phyloP scores from a whole-genome alignment of 2,888 invertebrate genomes.

The Pecten maximus region DNA sequence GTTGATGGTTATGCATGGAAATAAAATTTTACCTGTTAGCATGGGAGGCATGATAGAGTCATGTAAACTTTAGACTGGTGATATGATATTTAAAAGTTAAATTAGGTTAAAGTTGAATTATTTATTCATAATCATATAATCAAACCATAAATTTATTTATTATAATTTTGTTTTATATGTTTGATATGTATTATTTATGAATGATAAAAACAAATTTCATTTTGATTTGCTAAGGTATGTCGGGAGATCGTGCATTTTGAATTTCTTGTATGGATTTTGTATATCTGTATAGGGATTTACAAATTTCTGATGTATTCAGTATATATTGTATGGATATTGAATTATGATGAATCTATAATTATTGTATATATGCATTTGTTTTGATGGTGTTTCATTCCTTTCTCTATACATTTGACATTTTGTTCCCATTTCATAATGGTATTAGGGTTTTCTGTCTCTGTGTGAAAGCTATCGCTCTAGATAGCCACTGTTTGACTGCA shows the following conservation, averaged over 20 bases:
- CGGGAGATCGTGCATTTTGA: background rate
- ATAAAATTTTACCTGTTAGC: background rate
- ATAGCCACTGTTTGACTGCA: no score
- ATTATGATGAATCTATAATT: background rate
- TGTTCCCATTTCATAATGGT: background rate
- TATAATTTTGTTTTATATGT: background rate
- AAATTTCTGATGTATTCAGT: background rate
- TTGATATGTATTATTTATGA: background rate
- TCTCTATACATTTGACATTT: background rate
- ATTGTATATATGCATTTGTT: background rate
- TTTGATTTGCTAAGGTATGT: background rate
- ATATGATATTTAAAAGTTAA: background rate
- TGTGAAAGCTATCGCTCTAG: background rate
- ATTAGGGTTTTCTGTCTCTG: background rate
- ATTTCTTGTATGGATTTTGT: background rate
- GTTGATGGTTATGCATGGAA: background rate
- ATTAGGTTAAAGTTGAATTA: background rate
- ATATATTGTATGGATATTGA: background rate
- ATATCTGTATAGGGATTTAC: background rate
- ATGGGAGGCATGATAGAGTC: background rate
- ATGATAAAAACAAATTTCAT: background rate
- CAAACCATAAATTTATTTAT: background rate
- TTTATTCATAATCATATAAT: background rate
- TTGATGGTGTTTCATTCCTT: background rate
- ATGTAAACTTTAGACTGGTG: background rate